These are phyloP conservation scores for Hyles vespertilio DNA, from an alignment of 1,140 invertebrate genomes.

Conservation along the genomic window DNA sequence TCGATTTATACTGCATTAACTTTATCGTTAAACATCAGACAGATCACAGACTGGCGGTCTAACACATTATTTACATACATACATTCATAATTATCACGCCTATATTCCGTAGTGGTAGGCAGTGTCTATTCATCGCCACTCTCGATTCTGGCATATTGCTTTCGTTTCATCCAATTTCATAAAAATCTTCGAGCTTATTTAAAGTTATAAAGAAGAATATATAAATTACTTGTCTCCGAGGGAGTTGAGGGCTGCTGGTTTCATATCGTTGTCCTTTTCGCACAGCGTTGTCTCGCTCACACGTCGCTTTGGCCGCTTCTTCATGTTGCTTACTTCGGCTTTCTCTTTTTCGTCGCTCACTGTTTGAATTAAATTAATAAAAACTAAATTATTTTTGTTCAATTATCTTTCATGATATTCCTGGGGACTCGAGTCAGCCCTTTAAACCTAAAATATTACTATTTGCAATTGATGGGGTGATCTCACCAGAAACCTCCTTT, in stretches of 20 bases:
- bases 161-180: too few relatives aligned
- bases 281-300: slow-evolving; percentile 44
- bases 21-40: too few relatives aligned
- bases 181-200: too few relatives aligned
- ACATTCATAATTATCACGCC: too few relatives aligned
- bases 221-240: slow-evolving; percentile 30
- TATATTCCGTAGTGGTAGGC: too few relatives aligned
- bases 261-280: slow-evolving; percentile 38
- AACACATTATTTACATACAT: too few relatives aligned
- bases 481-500: slow-evolving; percentile 27
- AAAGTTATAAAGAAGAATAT: neutral
- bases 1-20: too few relatives aligned
- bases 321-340: slow-evolving; percentile 26
- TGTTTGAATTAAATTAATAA: slow-evolving; percentile 11
- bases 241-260: slow-evolving; percentile 40
- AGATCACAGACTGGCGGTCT: too few relatives aligned
- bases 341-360: slow-evolving; percentile 29
- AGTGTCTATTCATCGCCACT: too few relatives aligned
- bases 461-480: neutral
- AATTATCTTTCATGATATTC: too few relatives aligned
- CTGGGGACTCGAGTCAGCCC: too few relatives aligned
- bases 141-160: too few relatives aligned
- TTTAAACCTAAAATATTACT: neutral
- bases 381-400: neutral
- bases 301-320: slow-evolving; percentile 32